These are phyloP conservation scores for Dicerorhinus sumatrensis DNA, from an alignment of 2,113 vertebrate genomes.

Conservation along the genomic window DNA sequence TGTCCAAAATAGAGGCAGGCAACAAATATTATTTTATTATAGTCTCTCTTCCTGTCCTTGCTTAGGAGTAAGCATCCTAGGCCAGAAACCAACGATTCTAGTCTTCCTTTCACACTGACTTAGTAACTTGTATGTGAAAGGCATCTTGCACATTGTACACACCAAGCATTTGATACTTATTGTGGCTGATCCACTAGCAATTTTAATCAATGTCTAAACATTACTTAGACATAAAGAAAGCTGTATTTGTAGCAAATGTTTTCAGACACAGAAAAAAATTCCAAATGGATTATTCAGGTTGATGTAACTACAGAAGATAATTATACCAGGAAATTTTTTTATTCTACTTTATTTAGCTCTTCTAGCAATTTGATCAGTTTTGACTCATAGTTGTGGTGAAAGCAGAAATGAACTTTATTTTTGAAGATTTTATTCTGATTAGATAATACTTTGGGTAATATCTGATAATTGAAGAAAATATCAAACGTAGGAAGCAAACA, in stretches of 20 bases:
- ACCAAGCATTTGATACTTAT: not conserved
- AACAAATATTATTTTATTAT: not conserved
- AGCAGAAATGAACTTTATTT: not conserved
- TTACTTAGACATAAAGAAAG: not conserved
- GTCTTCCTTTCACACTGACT: not conserved
- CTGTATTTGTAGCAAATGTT: not conserved
- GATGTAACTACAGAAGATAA: not conserved
- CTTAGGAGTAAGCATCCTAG: not conserved
- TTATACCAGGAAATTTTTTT: not conserved
- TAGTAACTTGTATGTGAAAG: not conserved
- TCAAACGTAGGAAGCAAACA: not conserved
- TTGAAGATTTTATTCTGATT: conserved; percentile 16
- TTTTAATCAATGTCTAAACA: not conserved
- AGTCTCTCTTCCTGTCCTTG: not conserved
- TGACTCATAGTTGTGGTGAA: not conserved
- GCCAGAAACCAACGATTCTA: not conserved
- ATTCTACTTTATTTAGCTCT: not conserved
- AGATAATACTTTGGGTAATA: not conserved
- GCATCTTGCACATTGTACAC: not conserved
- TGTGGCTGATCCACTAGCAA: not conserved
- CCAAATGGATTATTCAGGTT: not conserved
- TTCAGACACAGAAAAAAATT: not conserved
- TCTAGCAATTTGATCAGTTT: conserved; percentile 16
- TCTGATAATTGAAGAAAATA: not conserved
- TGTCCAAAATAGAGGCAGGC: not conserved